A percentile compares a stretch with the other conserved stretches of the same genome.
phyloP scores from a whole-genome alignment of 2,113 vertebrate species.

The Thinocorus orbignyianus region DNA sequence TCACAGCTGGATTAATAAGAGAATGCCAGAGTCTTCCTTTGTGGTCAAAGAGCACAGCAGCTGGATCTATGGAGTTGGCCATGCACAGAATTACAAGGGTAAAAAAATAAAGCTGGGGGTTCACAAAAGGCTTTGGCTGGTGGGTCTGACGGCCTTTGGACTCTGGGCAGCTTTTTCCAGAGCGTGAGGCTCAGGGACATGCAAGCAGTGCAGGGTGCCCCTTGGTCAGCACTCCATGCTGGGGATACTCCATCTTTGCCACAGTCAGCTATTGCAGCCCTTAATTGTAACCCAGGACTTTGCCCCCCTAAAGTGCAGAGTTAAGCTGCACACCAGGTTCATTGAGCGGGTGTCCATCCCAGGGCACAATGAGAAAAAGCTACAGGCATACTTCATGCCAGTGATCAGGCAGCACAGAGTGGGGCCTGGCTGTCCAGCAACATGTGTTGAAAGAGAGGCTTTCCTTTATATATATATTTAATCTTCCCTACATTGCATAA shows the following conservation, averaged over 20 bases:
- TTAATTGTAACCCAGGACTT: neutral
- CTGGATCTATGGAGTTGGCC: neutral
- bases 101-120: neutral
- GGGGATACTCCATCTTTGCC: neutral
- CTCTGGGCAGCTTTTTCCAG: neutral
- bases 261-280: neutral
- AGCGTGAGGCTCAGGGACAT: fast-evolving
- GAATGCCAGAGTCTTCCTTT: neutral
- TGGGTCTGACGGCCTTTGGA: neutral
- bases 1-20: neutral
- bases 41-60: neutral
- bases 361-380: neutral
- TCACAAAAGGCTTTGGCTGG: neutral
- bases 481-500: neutral
- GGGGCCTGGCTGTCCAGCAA: neutral
- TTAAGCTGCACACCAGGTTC: neutral
- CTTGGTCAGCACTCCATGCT: neutral
- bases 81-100: neutral
- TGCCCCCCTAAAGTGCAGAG: neutral
- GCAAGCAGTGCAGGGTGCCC: too few species aligned
- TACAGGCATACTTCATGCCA: neutral
- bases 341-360: neutral
- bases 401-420: neutral
- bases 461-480: neutral
- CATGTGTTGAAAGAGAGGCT: neutral